Evolutionary conservation across 2,113 vertebrate species (phyloP).

Genomic region (Emydura subglobosa): DNA sequence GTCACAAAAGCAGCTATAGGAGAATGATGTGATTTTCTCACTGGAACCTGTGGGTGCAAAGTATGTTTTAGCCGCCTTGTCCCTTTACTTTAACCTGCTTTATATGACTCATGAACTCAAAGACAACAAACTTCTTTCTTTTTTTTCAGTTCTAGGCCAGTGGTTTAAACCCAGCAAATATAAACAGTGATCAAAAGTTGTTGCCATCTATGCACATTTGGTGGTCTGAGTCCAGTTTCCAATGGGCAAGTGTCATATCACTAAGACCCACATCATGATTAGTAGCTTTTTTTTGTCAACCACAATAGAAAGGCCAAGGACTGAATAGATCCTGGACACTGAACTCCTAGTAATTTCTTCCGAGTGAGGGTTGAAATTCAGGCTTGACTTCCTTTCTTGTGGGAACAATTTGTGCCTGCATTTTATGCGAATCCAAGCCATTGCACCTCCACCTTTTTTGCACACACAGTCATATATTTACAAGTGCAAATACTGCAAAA

Average conservation of each 20-base stretch:
- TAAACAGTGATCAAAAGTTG: not conserved
- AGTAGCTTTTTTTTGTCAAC: fast-evolving
- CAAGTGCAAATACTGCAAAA: not conserved
- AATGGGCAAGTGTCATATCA: not conserved
- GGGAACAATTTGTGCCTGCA: not conserved
- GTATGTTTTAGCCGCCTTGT: not conserved
- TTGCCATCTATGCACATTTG: not conserved
- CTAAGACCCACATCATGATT: not conserved
- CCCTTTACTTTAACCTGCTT: not conserved
- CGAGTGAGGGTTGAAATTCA: not conserved
- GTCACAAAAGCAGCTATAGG: not conserved
- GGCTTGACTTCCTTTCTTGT: not conserved
- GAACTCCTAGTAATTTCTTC: not conserved
- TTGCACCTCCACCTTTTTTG: not conserved
- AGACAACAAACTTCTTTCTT: not conserved
- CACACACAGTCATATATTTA: not conserved
- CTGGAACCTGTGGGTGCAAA: not conserved
- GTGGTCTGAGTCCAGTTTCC: not conserved
- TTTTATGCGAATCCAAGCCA: not conserved
- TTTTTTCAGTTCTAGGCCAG: not conserved
- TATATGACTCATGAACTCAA: not conserved
- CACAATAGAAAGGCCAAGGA: not conserved
- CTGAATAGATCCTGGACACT: not conserved
- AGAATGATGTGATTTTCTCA: not conserved
- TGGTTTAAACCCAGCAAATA: not conserved